Conservation (phyloP, 2,888 invertebrate genomes). For the Philopedon plagiatum region DNA sequence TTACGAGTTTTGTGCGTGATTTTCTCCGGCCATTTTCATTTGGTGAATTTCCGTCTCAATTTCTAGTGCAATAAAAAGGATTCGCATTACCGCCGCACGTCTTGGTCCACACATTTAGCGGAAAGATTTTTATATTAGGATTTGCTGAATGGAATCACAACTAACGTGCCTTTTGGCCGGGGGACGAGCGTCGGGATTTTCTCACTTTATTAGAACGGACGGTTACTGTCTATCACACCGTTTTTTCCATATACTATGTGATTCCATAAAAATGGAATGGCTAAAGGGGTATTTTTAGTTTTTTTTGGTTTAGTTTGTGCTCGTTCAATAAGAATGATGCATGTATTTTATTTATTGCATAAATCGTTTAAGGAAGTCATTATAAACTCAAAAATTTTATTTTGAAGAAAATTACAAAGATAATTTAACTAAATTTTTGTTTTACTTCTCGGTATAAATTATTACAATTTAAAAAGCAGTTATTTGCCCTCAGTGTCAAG, state of each 20-base stretch:
- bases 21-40: slow-evolving; percentile 39
- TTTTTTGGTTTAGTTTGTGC: too few species aligned
- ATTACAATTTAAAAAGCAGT: too few species aligned
- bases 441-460: too few species aligned
- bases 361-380: too few species aligned
- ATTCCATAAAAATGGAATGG: too few species aligned
- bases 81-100: slow-evolving; percentile 40
- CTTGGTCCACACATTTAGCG: slow-evolving; percentile 39
- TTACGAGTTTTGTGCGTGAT: slow-evolving; percentile 32
- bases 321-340: too few species aligned
- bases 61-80: slow-evolving; percentile 43
- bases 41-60: slow-evolving; percentile 46
- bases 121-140: slow-evolving; percentile 44
- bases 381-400: too few species aligned
- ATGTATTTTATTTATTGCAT: too few species aligned
- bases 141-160: slow-evolving; percentile 36
- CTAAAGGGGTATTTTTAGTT: too few species aligned
- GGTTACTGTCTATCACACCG: background rate
- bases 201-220: slow-evolving; percentile 17
- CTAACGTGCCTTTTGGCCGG: slow-evolving; percentile 15
- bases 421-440: too few species aligned
- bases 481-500: too few species aligned
- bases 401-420: too few species aligned
- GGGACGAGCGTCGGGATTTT: slow-evolving; percentile 5
- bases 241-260: background rate